Conservation (phyloP, 2,113 vertebrate species). For the Tenrec ecaudatus region DNA sequence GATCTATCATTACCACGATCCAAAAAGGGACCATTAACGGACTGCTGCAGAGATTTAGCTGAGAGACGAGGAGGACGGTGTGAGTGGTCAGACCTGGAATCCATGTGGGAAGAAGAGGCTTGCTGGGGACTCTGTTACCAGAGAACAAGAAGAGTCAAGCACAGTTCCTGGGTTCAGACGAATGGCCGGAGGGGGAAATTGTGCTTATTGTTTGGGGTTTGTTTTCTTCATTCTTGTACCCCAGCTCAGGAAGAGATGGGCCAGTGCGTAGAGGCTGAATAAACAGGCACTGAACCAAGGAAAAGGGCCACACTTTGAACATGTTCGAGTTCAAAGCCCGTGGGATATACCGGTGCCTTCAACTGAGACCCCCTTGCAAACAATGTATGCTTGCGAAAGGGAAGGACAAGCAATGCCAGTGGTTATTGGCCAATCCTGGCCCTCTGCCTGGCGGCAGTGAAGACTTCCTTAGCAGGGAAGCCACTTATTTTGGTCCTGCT, state of each 20-base stretch:
- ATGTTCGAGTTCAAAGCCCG: neutral
- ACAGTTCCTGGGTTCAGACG: neutral
- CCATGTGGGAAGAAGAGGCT: neutral
- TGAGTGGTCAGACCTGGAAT: neutral
- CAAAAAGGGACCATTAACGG: neutral
- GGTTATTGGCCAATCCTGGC: neutral
- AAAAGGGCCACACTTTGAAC: neutral
- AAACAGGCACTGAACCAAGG: neutral
- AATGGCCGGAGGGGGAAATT: neutral
- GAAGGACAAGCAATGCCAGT: neutral
- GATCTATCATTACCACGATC: neutral
- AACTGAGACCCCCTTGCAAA: neutral
- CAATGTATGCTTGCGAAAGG: neutral
- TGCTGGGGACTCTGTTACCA: neutral
- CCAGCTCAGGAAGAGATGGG: neutral
- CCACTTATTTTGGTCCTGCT: neutral
- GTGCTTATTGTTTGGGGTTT: neutral
- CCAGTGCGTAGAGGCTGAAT: neutral
- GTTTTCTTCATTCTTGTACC: slow-evolving; percentile 18
- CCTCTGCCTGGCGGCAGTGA: neutral
- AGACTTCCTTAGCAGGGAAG: neutral
- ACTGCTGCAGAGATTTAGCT: too few species aligned
- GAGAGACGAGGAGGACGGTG: neutral
- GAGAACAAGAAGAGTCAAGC: neutral
- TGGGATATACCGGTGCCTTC: neutral